These are phyloP conservation scores for Luscinia luscinia DNA, from an alignment of 2,797 vertebrate species.

Conservation along the genomic window DNA sequence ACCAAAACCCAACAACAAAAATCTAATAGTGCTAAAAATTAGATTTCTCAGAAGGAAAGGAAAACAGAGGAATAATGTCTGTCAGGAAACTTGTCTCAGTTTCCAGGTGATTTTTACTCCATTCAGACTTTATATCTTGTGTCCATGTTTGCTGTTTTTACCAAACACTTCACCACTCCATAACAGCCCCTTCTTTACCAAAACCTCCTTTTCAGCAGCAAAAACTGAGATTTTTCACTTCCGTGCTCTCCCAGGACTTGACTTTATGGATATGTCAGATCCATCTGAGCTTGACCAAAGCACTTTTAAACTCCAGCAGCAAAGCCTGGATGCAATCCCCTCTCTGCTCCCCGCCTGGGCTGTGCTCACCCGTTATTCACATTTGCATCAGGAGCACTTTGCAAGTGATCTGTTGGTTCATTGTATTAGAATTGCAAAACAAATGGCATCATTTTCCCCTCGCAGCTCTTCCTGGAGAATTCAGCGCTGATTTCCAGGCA, in stretches of 20 bases:
- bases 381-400: slow-evolving; percentile 71
- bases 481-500: slow-evolving; percentile 71
- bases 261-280: background rate
- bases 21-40: background rate
- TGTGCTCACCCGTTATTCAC: slow-evolving; percentile 44
- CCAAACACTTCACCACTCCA: background rate
- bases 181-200: background rate
- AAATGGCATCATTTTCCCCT: slow-evolving; percentile 70
- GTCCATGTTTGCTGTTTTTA: background rate
- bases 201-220: background rate
- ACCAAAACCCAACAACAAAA: background rate
- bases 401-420: slow-evolving; percentile 74
- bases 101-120: background rate
- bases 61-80: background rate
- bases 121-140: background rate
- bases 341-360: background rate
- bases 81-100: background rate
- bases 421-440: slow-evolving; percentile 81
- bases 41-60: background rate
- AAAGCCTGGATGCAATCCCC: background rate
- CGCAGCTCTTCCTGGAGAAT: slow-evolving; percentile 46
- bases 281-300: background rate
- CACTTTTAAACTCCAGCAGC: background rate
- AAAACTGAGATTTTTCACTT: background rate
- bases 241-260: background rate